Base-by-base conservation (phyloP, 2,113 vertebrate genomes). In the Urocolius indicus region DNA sequence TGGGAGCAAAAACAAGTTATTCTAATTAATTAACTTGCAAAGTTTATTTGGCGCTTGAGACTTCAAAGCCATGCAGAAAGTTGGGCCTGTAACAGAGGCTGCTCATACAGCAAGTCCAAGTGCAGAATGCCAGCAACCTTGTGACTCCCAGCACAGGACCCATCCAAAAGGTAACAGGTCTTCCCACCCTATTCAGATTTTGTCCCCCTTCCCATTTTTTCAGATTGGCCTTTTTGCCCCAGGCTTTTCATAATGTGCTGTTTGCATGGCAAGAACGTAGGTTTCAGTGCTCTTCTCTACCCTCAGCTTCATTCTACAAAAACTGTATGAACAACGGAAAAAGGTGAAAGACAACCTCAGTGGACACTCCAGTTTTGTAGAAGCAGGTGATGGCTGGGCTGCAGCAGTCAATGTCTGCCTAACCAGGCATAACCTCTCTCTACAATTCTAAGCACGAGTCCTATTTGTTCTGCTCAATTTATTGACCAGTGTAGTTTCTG, bases 331-430 rank as follows among this genome's bases (percentile, higher is more conserved):
- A 74, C 7, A 43, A 2, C 6, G 58, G 68, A 36, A 61, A 21
- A 71, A 17, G 2, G 6, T 1, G 3, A 29, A 45, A 43, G 24
- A n/a, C 0, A 2, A 17, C 29, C 11, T 29, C 6, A 52, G 3
- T 0, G 0, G n/a, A 36, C 32, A 6, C 10, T 17, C 26, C 10
- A 6, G 52, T 5, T 63, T 21, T 38, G 13, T 0, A 1, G 32
- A 48, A 55, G 41, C 0, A 2, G 62, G 30, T 8, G 19, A 30
- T 11, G 45, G 68, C 38, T 13, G 11, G 51, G 41, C 46, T 13
- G 24, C 32, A 46, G 55, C 86, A 52, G 30, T 2, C 76, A 27
- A 36, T 1, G 29, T 21, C 63, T 69, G 87, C 65, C 68, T 5
- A 6, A 21, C 11, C 73, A n/a, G 65, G 65, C 73, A 58, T 19